Evolutionary conservation across 2,888 invertebrate genomes (phyloP).

Genomic region (Drosophila anomalipes): DNA sequence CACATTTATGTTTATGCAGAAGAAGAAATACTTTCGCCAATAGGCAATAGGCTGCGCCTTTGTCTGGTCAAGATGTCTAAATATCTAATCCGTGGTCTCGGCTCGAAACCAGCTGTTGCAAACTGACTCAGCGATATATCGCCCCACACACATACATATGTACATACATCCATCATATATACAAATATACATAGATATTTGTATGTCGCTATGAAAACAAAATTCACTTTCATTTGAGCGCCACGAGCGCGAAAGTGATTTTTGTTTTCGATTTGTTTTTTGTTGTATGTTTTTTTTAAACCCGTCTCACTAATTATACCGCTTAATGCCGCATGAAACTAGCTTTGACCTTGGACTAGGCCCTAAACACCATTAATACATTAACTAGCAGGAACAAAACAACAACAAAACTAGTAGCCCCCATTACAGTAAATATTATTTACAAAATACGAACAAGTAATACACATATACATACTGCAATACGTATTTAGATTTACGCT

Average conservation of each 20-base stretch:
- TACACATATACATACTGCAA: not conserved
- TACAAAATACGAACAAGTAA: constrained; percentile 12
- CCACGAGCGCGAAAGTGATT: constrained; percentile 61
- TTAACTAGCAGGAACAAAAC: constrained; percentile 14
- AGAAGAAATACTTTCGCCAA: constrained; percentile 38
- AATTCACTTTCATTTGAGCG: constrained; percentile 70
- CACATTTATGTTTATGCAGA: not conserved
- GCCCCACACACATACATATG: constrained; percentile 17
- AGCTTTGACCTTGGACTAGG: constrained; percentile 61
- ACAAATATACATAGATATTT: constrained; percentile 10
- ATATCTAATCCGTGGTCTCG: constrained; percentile 49
- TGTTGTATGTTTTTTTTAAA: constrained; percentile 35
- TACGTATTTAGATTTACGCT: not conserved
- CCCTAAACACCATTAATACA: constrained; percentile 37
- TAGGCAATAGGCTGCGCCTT: constrained; percentile 32
- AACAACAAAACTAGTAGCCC: constrained; percentile 9
- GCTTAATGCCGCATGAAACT: constrained; percentile 67
- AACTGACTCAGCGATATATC: constrained; percentile 50
- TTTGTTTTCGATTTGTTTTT: constrained; percentile 16
- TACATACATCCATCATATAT: not conserved
- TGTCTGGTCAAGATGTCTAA: constrained; percentile 32
- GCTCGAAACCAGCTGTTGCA: constrained; percentile 35
- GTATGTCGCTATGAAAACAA: constrained; percentile 50
- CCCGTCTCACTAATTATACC: constrained; percentile 57
- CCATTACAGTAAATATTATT: constrained; percentile 17